phyloP scores from a whole-genome alignment of 2,888 invertebrate genomes.

The Muscina levida region DNA sequence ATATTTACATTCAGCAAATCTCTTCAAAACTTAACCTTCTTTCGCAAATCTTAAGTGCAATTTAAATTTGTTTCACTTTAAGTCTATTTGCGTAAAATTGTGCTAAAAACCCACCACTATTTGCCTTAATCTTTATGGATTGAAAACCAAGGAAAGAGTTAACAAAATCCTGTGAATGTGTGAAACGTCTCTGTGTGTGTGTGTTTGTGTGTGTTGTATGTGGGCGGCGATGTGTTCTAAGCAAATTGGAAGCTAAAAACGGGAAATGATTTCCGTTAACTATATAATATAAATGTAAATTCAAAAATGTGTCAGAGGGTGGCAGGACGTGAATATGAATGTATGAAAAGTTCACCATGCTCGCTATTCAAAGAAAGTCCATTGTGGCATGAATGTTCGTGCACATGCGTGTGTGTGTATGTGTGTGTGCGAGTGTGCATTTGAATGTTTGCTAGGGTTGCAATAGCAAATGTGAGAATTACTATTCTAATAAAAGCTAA shows the following conservation, averaged over 20 bases:
- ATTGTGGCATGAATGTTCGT: background rate
- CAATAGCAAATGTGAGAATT: constrained; percentile 63
- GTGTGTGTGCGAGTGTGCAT: background rate
- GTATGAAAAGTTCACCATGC: constrained; percentile 17
- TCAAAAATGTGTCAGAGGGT: constrained; percentile 24
- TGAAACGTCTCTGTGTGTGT: background rate
- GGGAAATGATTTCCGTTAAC: constrained; percentile 62
- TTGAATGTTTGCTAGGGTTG: constrained; percentile 10
- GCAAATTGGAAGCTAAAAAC: constrained; percentile 56
- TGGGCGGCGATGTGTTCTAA: constrained; percentile 24
- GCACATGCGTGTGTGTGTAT: background rate
- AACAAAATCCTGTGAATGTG: constrained; percentile 14
- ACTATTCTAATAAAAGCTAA: constrained; percentile 65
- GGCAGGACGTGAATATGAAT: constrained; percentile 21
- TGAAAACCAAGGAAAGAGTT: constrained; percentile 27
- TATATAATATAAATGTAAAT: constrained; percentile 41
- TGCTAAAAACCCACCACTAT: constrained; percentile 33
- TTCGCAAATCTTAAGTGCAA: constrained; percentile 28
- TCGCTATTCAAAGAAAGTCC: constrained; percentile 19
- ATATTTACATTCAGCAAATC: background rate
- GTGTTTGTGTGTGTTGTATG: constrained; percentile 13
- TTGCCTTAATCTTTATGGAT: background rate
- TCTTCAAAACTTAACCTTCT: background rate
- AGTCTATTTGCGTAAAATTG: constrained; percentile 30
- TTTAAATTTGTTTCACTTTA: constrained; percentile 59